Conservation (phyloP, 1,140 invertebrate genomes). For the Lepidurus packardi region DNA sequence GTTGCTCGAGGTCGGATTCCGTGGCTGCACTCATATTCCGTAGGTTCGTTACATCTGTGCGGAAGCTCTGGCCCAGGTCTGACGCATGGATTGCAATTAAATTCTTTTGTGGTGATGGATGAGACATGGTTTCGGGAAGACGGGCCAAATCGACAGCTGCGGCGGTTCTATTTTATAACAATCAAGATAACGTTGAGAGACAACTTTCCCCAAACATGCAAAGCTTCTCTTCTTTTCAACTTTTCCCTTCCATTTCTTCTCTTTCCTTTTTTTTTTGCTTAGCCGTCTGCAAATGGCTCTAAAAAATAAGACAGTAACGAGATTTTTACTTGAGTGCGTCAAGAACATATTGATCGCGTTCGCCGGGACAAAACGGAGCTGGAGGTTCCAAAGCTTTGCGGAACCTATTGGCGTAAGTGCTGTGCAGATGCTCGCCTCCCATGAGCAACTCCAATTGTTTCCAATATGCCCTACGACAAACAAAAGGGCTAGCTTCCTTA, state of each 20-base stretch:
- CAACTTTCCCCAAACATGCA: not conserved
- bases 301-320: not conserved
- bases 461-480: not conserved
- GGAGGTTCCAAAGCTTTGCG: not conserved
- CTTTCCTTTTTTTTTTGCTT: too few species aligned
- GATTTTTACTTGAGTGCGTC: not conserved
- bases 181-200: not conserved
- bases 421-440: constrained; percentile 2
- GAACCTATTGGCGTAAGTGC: constrained; percentile 5
- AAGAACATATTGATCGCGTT: constrained; percentile 19
- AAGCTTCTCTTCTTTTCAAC: not conserved
- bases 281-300: not conserved
- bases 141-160: not conserved
- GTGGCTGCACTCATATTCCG: not conserved
- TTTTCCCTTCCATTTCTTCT: too few species aligned
- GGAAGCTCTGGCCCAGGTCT: not conserved
- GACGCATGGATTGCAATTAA: constrained; percentile 1
- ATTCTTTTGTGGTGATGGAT: constrained; percentile 19
- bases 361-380: not conserved
- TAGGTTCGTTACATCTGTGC: not conserved
- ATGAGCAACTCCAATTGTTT: constrained; percentile 12
- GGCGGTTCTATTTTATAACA: not conserved
- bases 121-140: not conserved
- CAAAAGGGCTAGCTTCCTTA: not conserved
- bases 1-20: not conserved